Base-by-base conservation (phyloP, 2,888 invertebrate species). In the Cryptocephalus moraei region DNA sequence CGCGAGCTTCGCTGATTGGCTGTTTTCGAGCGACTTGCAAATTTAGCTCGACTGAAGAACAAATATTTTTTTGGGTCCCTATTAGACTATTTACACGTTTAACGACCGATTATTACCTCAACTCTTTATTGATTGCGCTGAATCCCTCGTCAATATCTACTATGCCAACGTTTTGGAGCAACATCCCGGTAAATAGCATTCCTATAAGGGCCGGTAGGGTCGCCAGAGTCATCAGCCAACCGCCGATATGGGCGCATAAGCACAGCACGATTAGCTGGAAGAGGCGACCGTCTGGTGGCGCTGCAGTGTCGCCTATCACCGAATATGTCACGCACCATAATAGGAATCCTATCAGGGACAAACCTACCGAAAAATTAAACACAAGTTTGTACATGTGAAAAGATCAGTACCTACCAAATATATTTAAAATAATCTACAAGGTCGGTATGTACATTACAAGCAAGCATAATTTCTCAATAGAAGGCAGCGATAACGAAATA, bases 201-300 rank as follows among this genome's bases (percentile, higher is more conserved):
- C 91, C 92, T 57, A 91, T 85, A 10, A 92, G 77, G 1, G 88
- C 82, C 1, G 92, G 92, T 49, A 92, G 72, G 9, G 87, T 87
- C 14, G 88, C 82, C 54, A 89, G 72, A 51, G 84, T 80, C 70
- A 89, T 78, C 31, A 90, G 64, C 81, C 85, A 89, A 44, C 91
- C 91, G 9, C 88, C 89, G 59, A 90, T 82, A 69, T 91, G 81
- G 0, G 90, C 86, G 9, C 80, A 80, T 54, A 91, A 80, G 41
- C 84, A 80, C 1, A 91, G 75, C 1, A 81, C 74, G 1, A 88
- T 86, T 13, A 91, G 71, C 53, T 82, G 82, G 63, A 88, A 91
- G 8, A 91, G 73, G 63, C 85, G 84, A 9, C 89, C 90, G n/a
- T 87, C 86, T 1, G 90, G 90, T 4, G 89, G 90, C 10, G 85